Percentiles rank a stretch among this genome's conserved stretches.
phyloP scores from a whole-genome alignment of 1,140 invertebrate genomes.

The Holotrichia oblita region DNA sequence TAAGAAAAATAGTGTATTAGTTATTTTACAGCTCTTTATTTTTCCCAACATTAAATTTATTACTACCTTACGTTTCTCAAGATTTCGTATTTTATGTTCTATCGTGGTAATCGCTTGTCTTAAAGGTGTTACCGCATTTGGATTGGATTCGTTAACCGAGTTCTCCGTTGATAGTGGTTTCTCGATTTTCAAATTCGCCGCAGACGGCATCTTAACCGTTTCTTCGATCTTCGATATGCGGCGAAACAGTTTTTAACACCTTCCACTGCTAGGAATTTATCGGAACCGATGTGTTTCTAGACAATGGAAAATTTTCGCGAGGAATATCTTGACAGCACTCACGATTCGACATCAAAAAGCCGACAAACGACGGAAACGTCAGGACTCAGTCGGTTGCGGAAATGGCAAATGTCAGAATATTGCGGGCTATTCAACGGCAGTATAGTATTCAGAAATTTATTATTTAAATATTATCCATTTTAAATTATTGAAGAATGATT shows the following conservation, averaged over 20 bases:
- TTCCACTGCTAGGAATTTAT: conserved; percentile 30
- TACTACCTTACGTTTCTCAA: conserved; percentile 93
- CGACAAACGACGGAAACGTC: conserved; percentile 49
- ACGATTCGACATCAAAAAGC: conserved; percentile 49
- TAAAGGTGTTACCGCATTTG: conserved; percentile 66
- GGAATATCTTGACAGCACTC: conserved; percentile 46
- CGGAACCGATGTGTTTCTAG: not conserved
- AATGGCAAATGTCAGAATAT: conserved; percentile 5
- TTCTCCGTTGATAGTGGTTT: conserved; percentile 77
- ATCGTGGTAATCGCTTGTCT: conserved; percentile 85
- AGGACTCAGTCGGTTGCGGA: conserved; percentile 37
- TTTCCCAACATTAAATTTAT: conserved; percentile 53
- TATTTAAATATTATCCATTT: no score
- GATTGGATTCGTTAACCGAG: conserved; percentile 58
- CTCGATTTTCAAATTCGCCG: conserved; percentile 84
- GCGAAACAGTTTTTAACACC: conserved; percentile 5
- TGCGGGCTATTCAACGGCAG: conserved; percentile 4
- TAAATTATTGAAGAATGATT: no score
- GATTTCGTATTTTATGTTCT: conserved; percentile 94
- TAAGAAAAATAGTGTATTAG: conserved; percentile 28
- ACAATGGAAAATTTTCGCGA: conserved; percentile 10
- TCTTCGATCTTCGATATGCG: not conserved
- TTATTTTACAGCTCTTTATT: not conserved
- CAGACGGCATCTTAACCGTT: conserved; percentile 77
- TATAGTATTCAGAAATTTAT: no score